Conservation (phyloP, 2,797 vertebrate genomes). For the Dromococcyx pavoninus region DNA sequence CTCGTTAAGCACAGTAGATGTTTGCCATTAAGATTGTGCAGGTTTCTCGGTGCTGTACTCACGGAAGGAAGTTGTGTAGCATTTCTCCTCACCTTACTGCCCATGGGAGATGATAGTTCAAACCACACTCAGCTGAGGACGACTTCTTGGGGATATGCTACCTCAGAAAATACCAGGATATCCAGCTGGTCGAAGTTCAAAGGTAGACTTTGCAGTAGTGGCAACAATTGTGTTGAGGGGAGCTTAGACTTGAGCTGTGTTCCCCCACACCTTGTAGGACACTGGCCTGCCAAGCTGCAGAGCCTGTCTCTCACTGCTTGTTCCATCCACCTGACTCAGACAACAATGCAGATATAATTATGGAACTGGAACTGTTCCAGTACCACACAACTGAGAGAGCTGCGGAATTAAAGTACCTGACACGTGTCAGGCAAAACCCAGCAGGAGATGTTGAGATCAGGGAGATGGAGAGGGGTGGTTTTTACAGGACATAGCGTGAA, state of each 20-base stretch:
- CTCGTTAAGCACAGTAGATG: not conserved
- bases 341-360: not conserved
- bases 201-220: not conserved
- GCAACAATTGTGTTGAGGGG: not conserved
- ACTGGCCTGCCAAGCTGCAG: not conserved
- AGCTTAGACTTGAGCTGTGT: not conserved
- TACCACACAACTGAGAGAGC: not conserved
- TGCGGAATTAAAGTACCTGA: not conserved
- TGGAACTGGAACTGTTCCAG: not conserved
- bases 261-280: not conserved
- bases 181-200: not conserved
- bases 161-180: not conserved
- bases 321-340: not conserved
- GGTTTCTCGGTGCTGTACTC: not conserved
- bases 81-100: not conserved
- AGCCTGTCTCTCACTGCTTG: not conserved
- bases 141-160: not conserved
- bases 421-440: not conserved
- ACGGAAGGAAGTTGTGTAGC: not conserved
- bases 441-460: not conserved
- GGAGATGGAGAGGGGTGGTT: not conserved
- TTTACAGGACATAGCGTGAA: not conserved
- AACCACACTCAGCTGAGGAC: not conserved
- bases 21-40: not conserved
- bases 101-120: not conserved